phyloP scores from a whole-genome alignment of 2,888 invertebrate genomes.

The Harmothoe impar region DNA sequence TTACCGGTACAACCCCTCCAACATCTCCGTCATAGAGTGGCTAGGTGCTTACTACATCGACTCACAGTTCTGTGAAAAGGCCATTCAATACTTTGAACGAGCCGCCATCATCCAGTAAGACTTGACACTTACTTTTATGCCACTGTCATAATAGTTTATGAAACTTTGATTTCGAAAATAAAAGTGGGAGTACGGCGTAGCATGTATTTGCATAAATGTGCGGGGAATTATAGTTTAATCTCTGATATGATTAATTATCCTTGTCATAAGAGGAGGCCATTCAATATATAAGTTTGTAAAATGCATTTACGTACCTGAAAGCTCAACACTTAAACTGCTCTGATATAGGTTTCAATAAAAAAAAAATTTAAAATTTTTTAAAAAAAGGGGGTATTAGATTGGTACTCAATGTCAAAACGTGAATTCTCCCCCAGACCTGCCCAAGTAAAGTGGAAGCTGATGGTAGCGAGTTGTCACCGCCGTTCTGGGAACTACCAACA shows the following conservation, averaged over 20 bases:
- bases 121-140: not conserved
- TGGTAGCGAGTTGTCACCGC: conserved; percentile 93
- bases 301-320: no score
- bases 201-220: not conserved
- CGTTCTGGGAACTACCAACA: conserved; percentile 93
- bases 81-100: conserved; percentile 89
- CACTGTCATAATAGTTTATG: no score
- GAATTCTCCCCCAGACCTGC: conserved; percentile 85
- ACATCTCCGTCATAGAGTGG: conserved; percentile 92
- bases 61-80: conserved; percentile 94
- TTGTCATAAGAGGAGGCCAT: no score
- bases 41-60: conserved; percentile 94
- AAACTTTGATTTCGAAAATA: not conserved
- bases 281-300: no score
- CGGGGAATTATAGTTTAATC: no score
- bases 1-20: conserved; percentile 89
- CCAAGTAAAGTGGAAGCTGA: conserved; percentile 92
- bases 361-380: no score
- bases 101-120: conserved; percentile 83
- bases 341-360: no score
- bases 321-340: no score
- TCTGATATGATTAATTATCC: no score
- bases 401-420: not conserved
- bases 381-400: no score
- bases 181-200: not conserved